Base-by-base conservation (phyloP, 2,797 vertebrate genomes). In the Eremophila alpestris region DNA sequence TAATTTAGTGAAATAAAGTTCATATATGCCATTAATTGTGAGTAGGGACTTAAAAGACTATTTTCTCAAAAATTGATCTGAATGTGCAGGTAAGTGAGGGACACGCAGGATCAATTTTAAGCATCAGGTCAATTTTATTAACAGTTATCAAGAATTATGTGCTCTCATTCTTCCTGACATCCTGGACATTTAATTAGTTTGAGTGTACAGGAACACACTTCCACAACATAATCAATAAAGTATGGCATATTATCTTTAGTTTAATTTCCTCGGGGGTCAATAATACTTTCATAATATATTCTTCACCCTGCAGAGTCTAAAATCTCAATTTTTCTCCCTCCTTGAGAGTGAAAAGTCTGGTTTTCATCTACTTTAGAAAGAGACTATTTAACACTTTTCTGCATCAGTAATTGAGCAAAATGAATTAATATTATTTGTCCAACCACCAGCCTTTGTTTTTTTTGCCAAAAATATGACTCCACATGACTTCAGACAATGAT, bases 201-300 rank as follows among this genome's bases (percentile, higher is more conserved):
- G 36, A 67, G 20, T n/a, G n/a, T 62, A 65, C 17, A 62, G 27
- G 43, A 88, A n/a, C 45, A 80, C 24, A 58, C 30, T 93, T 76
- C 36, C 21, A 64, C 15, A 12, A 74, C 12, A n/a, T 55, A 83
- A 74, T 88, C 68, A 88, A 85, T 74, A 88, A 70, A 80, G 43
- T 73, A 86, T n/a, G 16, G 13, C n/a, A 67, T 58, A 70, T 83
- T 52, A 73, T 51, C 27, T 59, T 73, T 76, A 40, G n/a, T 65
- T 67, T 90, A 22, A 85, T 90, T 93, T 87, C 76, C 56, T 91
- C 22, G 51, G 38, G 40, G 17, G 7, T 86, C 48, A 69, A 48
- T 79, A 56, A 36, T 54, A 49, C 63, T 64, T 85, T 82, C 40
- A 36, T 77, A 16, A 58, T 85, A 58, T 80, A 24, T 65, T 90